phyloP scores from a whole-genome alignment of 2,797 vertebrate species.

The Rousettus madagascariensis region DNA sequence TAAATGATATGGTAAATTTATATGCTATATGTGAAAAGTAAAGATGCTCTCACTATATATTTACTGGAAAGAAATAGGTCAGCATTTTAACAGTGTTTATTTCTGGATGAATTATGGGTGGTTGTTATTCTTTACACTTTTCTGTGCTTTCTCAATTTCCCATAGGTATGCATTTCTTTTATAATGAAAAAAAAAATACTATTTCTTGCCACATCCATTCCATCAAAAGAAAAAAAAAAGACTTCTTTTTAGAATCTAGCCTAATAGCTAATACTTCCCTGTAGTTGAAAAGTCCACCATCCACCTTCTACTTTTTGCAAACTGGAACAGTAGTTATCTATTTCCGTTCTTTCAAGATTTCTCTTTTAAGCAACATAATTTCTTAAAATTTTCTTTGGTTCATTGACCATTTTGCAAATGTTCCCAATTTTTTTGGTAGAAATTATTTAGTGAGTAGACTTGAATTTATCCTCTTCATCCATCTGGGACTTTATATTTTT shows the following conservation, averaged over 20 bases:
- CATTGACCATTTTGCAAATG: background rate
- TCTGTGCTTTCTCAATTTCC: conserved; percentile 2
- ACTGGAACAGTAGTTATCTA: background rate
- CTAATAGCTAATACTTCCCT: background rate
- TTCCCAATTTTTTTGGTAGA: background rate
- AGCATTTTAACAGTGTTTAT: conserved; percentile 23
- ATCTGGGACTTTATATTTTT: background rate
- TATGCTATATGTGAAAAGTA: background rate
- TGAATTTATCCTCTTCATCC: background rate
- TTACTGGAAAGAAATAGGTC: background rate
- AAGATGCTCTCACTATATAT: background rate
- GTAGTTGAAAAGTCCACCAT: background rate
- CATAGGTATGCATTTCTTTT: background rate
- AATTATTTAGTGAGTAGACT: conserved; percentile 12
- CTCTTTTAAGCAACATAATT: background rate
- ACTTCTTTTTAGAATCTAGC: background rate
- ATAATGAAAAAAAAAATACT: background rate
- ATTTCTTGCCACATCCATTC: background rate
- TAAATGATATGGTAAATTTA: background rate
- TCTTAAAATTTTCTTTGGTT: background rate
- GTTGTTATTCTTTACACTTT: conserved; percentile 23
- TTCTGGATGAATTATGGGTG: conserved; percentile 6
- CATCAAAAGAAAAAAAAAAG: background rate
- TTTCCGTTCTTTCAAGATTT: background rate
- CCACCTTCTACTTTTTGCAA: background rate